Conservation (phyloP, 2,888 invertebrate genomes). For the Zootermopsis nevadensis region DNA sequence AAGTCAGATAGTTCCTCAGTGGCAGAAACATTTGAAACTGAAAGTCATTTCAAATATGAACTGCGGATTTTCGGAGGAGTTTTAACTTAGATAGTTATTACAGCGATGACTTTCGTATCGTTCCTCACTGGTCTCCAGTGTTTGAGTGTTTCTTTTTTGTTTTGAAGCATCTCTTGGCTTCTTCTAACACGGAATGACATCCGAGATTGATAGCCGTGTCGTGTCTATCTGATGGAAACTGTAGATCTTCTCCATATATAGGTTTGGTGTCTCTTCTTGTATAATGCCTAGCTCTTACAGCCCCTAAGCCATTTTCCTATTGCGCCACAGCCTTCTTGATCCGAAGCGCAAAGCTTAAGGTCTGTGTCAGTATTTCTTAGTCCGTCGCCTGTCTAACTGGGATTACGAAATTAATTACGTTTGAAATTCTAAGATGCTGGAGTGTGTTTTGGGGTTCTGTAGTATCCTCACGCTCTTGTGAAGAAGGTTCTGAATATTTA, state of each 20-base stretch:
- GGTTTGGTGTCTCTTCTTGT: constrained; percentile 5
- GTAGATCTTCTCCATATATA: constrained; percentile 9
- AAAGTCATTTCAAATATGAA: neutral
- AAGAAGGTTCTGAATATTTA: neutral
- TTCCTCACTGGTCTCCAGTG: neutral
- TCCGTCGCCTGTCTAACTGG: neutral
- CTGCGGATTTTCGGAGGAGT: neutral
- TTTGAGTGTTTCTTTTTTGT: neutral
- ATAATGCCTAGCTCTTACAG: constrained; percentile 17
- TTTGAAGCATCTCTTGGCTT: neutral
- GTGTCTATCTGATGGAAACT: constrained; percentile 23
- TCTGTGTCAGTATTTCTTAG: constrained; percentile 23
- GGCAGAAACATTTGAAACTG: neutral
- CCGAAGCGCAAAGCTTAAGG: constrained; percentile 3
- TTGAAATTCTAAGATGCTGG: constrained; percentile 19
- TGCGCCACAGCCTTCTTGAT: neutral
- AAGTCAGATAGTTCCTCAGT: constrained; percentile 10
- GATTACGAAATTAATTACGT: constrained; percentile 31
- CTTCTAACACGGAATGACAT: constrained; percentile 24
- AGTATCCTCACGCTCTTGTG: neutral
- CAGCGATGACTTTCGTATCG: neutral
- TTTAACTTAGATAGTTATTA: neutral
- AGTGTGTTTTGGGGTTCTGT: neutral
- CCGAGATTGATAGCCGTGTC: constrained; percentile 28
- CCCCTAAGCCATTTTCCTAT: neutral